These are phyloP conservation scores for Drosophila longiperda DNA, from an alignment of 2,888 invertebrate genomes.

Conservation along the genomic window DNA sequence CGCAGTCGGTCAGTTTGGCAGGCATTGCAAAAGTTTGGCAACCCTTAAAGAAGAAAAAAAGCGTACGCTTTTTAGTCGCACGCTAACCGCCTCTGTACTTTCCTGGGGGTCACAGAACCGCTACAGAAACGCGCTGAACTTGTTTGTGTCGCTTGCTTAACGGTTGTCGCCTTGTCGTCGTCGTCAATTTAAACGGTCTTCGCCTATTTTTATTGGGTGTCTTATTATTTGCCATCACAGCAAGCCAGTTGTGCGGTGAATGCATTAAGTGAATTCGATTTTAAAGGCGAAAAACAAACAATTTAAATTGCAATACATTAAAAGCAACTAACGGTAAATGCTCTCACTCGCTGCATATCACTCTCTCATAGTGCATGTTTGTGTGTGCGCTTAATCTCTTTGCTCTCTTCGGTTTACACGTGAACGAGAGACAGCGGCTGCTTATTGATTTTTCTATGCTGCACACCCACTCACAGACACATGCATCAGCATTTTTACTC, in stretches of 20 bases:
- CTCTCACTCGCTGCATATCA: constrained; percentile 12
- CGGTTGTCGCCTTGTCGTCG: constrained; percentile 13
- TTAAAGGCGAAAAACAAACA: constrained; percentile 5
- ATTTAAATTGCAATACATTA: constrained; percentile 11
- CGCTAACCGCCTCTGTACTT: constrained; percentile 32
- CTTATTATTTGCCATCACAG: not conserved
- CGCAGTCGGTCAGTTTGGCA: constrained; percentile 15
- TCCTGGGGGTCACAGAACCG: constrained; percentile 54
- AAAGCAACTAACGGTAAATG: constrained; percentile 48
- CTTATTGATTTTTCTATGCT: constrained; percentile 65
- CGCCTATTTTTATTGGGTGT: not conserved
- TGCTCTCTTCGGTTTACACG: constrained; percentile 33
- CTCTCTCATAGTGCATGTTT: not conserved
- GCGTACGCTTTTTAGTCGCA: constrained; percentile 12
- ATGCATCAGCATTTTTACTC: constrained; percentile 13
- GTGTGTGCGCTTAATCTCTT: constrained; percentile 16
- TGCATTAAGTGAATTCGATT: constrained; percentile 8
- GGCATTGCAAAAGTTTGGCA: constrained; percentile 12
- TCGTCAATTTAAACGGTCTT: constrained; percentile 5
- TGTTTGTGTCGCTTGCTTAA: constrained; percentile 21
- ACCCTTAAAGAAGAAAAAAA: constrained; percentile 28
- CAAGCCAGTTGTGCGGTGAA: constrained; percentile 1
- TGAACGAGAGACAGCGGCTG: constrained; percentile 30
- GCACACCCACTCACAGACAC: constrained; percentile 28
- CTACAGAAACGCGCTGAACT: constrained; percentile 48